Conservation (phyloP, 2,888 invertebrate species). For the Xylocampa areola region DNA sequence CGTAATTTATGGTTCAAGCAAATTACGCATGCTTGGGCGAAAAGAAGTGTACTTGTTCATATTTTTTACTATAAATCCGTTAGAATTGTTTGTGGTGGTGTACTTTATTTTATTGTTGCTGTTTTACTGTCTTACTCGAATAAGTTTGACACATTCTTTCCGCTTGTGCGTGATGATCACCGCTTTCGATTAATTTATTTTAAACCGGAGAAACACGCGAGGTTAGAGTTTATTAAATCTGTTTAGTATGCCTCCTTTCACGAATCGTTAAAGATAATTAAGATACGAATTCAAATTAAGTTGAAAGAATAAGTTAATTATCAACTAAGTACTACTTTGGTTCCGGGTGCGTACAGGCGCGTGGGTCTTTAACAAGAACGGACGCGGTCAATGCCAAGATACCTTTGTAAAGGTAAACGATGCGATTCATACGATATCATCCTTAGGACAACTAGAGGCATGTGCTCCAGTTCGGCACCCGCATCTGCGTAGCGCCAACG, state of each 20-base stretch:
- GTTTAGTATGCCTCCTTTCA: slow-evolving; percentile 39
- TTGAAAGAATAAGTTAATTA: slow-evolving; percentile 7
- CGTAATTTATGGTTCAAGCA: slow-evolving; percentile 80
- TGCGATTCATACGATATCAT: slow-evolving; percentile 80
- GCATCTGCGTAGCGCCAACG: slow-evolving; percentile 85
- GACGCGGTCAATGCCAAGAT: slow-evolving; percentile 54
- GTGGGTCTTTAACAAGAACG: slow-evolving; percentile 68
- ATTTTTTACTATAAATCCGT: slow-evolving; percentile 66
- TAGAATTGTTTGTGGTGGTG: slow-evolving; percentile 83
- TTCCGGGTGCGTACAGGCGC: slow-evolving; percentile 82
- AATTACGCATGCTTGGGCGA: slow-evolving; percentile 86
- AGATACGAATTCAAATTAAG: slow-evolving; percentile 22
- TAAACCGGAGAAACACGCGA: slow-evolving; percentile 51
- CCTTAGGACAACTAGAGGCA: slow-evolving; percentile 90
- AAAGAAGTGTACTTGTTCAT: slow-evolving; percentile 82
- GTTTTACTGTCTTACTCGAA: slow-evolving; percentile 80
- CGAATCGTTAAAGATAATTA: slow-evolving; percentile 3
- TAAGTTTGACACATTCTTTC: slow-evolving; percentile 87
- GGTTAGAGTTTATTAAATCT: slow-evolving; percentile 24
- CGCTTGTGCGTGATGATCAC: slow-evolving; percentile 89
- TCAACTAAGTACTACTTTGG: slow-evolving; percentile 23
- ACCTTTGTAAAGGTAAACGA: slow-evolving; percentile 52
- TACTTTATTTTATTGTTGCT: slow-evolving; percentile 80
- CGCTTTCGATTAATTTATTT: slow-evolving; percentile 81
- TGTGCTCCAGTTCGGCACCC: slow-evolving; percentile 85